Percentiles rank a stretch among this genome's conserved stretches.
phyloP scores from a whole-genome alignment of 2,888 invertebrate species.

The Meliscaeva auricollis region DNA sequence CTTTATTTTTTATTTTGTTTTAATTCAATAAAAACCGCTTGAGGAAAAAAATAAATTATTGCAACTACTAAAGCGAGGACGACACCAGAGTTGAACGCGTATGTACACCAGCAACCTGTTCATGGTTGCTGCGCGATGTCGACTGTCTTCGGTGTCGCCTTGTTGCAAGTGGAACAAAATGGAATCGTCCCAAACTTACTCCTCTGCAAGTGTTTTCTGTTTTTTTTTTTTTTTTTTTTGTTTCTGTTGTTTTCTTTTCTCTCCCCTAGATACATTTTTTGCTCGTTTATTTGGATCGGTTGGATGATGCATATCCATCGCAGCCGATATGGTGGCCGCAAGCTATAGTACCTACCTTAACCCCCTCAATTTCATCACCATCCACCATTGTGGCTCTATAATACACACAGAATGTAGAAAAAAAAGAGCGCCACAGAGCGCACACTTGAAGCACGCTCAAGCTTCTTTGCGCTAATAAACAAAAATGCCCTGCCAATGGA shows the following conservation, averaged over 20 bases:
- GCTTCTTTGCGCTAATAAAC: constrained; percentile 62
- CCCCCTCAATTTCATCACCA: background rate
- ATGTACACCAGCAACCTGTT: constrained; percentile 76
- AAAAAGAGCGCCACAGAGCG: constrained; percentile 39
- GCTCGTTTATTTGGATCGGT: constrained; percentile 9
- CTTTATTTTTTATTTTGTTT: constrained; percentile 13
- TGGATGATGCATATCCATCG: constrained; percentile 54
- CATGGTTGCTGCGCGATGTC: constrained; percentile 76
- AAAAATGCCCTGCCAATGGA: constrained; percentile 64
- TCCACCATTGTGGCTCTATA: background rate
- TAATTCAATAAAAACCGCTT: constrained; percentile 46
- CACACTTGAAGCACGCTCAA: constrained; percentile 46
- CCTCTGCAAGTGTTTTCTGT: constrained; percentile 30
- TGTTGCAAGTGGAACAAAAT: constrained; percentile 73
- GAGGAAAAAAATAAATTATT: constrained; percentile 38
- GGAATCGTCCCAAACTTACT: constrained; percentile 59
- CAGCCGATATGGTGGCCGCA: constrained; percentile 1
- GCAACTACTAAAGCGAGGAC: constrained; percentile 62
- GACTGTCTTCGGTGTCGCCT: constrained; percentile 67
- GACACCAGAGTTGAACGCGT: constrained; percentile 72
- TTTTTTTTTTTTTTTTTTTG: constrained; percentile 15
- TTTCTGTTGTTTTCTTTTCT: constrained; percentile 25
- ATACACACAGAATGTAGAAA: background rate
- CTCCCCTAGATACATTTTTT: constrained; percentile 55
- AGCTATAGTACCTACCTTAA: constrained; percentile 13